Conservation (phyloP, 2,113 vertebrate genomes). For the Datnioides undecimradiatus region DNA sequence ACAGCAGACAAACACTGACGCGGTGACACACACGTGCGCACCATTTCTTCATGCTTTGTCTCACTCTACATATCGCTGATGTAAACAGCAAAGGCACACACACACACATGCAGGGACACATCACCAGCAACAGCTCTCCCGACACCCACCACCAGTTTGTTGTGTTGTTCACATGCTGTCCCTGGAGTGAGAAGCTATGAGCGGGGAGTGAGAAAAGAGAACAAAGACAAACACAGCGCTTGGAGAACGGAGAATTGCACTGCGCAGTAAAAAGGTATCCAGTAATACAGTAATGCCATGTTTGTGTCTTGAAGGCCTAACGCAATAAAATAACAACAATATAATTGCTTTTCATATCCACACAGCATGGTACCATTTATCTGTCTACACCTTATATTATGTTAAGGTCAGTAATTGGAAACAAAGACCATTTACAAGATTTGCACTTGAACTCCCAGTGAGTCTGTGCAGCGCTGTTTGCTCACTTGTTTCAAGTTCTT, state of each 20-base stretch:
- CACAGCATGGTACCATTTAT: not conserved
- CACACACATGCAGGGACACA: conserved; percentile 4
- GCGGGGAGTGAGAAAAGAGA: conserved; percentile 27
- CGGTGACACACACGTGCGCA: not conserved
- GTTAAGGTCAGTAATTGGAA: not conserved
- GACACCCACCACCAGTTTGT: conserved; percentile 28
- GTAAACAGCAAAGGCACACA: conserved; percentile 15
- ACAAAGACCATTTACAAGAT: not conserved
- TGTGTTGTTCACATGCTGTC: conserved; percentile 52
- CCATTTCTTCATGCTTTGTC: conserved; percentile 24
- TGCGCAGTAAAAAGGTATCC: not conserved
- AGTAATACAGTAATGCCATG: not conserved
- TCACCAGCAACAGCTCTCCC: conserved; percentile 35
- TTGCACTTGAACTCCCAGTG: not conserved
- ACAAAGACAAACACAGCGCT: conserved; percentile 38
- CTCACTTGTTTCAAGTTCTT: not conserved
- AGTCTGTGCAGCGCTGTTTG: not conserved
- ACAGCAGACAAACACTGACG: not conserved
- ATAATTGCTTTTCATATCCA: conserved; percentile 5
- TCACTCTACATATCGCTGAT: not conserved
- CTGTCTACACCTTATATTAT: not conserved
- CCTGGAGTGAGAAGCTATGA: conserved; percentile 40
- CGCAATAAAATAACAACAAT: not conserved
- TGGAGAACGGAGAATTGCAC: not conserved
- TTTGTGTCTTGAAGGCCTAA: conserved; percentile 47